Evolutionary conservation across 35 echinoderm and acorn worm genomes (phyloP), one percentile per base, ranked within the genome.

Genomic region (Lytechinus pictus): DNA sequence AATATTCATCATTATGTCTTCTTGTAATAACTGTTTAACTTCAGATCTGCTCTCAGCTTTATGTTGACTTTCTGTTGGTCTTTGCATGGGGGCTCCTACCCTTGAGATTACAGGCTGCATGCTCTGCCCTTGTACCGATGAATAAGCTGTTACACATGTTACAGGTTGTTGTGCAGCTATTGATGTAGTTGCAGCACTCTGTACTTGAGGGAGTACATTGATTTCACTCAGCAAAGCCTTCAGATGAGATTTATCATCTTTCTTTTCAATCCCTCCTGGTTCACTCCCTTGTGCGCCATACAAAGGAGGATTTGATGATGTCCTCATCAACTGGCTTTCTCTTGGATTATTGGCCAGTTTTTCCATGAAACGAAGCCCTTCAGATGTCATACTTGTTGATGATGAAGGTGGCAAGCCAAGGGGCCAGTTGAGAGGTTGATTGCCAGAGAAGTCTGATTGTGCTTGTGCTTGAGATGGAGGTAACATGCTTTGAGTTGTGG

Each of bases 221-320:
- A 96, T 96, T 94, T 96, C 96, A 95, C 87, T 95, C 55, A 96
- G 58, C 10, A 96, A 87, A 66, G 96, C 96, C 53, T 96, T 96
- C 29, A 96, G 92, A 54, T 94, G 94, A 61, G 96, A 96, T 54
- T 96, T 94, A 27, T 96, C 96, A 91, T 96, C 96, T 94, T 92
- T 94, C 94, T 95, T 96, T 16, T 57, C 86, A 13, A 16, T 52
- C 8, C 54, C 94, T 52, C 54, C 24, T 54, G 9, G 94, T 27
- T 53, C 87, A 58, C 54, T 28, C 9, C 14, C 54, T 93, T 54
- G 92, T 24, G 92, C 2, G 27, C 28, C 9, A 28, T 57, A 93
- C 7, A 19, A 8, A 5, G 55, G 55, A 10, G 92, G 92, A 93
- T 55, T 27, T 6, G 27, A 53, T 54, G 52, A 5, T 13, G 92